Evolutionary conservation across 92 coral and sea anemone species (phyloP).

Genomic region (Phenganax stokvisi): DNA sequence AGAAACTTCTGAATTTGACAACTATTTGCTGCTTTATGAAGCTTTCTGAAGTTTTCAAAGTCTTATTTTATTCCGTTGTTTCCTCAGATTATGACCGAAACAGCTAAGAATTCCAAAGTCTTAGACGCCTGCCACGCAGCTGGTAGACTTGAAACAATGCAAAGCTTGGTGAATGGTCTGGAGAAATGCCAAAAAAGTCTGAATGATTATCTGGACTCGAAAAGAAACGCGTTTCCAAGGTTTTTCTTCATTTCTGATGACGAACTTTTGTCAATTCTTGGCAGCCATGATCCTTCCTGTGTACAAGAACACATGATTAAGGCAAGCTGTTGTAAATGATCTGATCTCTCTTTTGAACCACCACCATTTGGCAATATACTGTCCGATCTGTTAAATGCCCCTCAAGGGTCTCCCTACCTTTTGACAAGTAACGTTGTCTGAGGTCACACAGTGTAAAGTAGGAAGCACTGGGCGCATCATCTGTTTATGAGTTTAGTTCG

Average conservation of each 20-base stretch:
- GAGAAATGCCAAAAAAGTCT: constrained; percentile 99
- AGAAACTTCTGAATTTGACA: neutral
- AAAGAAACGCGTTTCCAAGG: constrained; percentile 97
- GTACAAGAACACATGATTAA: constrained; percentile 99
- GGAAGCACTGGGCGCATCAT: no score
- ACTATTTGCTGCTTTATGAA: no score
- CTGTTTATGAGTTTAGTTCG: neutral
- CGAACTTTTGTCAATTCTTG: constrained; percentile 92
- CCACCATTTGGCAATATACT: no score
- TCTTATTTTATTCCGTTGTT: neutral
- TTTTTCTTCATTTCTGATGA: constrained; percentile 99
- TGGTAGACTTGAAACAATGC: constrained; percentile 87
- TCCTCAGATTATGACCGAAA: constrained; percentile 81
- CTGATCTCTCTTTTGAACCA: no score
- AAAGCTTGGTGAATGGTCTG: constrained; percentile 81
- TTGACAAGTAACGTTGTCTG: no score
- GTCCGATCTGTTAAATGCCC: no score
- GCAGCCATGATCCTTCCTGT: constrained; percentile 95
- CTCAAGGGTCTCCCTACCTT: no score
- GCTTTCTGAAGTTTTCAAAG: no score
- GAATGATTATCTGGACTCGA: constrained; percentile 96
- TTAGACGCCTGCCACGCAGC: constrained; percentile 95
- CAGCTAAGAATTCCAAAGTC: constrained; percentile 95
- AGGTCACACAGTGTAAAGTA: no score
- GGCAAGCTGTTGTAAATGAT: constrained; percentile 40